phyloP scores from a whole-genome alignment of 1,140 invertebrate genomes.

The Megalopta genalis region DNA sequence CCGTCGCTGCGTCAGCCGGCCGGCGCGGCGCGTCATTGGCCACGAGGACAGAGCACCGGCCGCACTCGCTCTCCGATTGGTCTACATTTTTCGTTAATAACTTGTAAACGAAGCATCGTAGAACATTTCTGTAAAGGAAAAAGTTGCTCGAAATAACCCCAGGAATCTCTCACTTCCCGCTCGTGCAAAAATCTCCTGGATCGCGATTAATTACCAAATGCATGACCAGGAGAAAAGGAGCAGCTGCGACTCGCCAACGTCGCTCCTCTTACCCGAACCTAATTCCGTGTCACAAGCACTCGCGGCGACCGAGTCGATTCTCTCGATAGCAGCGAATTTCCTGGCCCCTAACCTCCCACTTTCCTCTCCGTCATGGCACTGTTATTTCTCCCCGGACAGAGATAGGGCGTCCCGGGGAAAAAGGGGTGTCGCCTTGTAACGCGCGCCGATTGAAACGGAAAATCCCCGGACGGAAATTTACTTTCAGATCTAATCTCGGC shows the following conservation, averaged over 20 bases:
- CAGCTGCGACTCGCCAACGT: not conserved
- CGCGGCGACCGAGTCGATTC: not conserved
- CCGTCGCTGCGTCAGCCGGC: too few species aligned
- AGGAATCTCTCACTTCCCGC: too few species aligned
- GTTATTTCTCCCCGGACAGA: not conserved
- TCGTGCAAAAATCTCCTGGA: too few species aligned
- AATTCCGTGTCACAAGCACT: slow-evolving; percentile 3
- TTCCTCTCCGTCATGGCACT: not conserved
- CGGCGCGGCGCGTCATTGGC: too few species aligned
- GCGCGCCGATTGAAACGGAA: slow-evolving; percentile 16
- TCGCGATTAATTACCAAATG: slow-evolving; percentile 1
- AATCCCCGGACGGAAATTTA: slow-evolving; percentile 21
- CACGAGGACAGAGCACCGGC: too few species aligned
- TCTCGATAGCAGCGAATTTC: not conserved
- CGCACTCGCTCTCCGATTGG: too few species aligned
- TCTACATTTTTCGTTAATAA: too few species aligned
- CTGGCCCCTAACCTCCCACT: not conserved
- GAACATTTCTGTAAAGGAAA: too few species aligned
- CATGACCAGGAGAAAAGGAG: not conserved
- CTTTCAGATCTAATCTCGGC: slow-evolving; percentile 20
- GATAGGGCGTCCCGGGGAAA: not conserved
- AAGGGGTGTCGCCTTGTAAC: not conserved
- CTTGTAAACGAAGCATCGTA: too few species aligned
- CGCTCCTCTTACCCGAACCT: not conserved
- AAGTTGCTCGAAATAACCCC: too few species aligned